Evolutionary conservation across 2,888 invertebrate species (phyloP).

Genomic region (Empis stercorea): DNA sequence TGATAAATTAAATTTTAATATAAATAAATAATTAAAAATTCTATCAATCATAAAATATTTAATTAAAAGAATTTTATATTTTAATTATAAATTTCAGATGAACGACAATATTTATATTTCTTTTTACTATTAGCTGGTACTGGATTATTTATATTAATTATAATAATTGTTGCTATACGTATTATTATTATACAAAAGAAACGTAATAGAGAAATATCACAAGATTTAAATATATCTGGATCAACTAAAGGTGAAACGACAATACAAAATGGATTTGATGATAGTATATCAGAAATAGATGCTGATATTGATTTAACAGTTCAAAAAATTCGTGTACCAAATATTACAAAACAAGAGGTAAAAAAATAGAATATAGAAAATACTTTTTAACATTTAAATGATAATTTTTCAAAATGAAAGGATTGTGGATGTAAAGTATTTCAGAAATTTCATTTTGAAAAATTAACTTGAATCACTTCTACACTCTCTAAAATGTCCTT

Average conservation of each 20-base stretch:
- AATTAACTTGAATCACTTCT: no score
- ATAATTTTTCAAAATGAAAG: no score
- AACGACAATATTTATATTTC: slow-evolving; percentile 52
- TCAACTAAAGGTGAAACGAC: slow-evolving; percentile 54
- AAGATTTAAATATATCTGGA: slow-evolving; percentile 31
- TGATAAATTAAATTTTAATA: no score
- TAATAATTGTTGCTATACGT: slow-evolving; percentile 55
- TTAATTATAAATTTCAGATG: slow-evolving; percentile 22
- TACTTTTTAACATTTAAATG: no score
- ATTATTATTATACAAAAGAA: slow-evolving; percentile 54
- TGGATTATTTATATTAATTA: slow-evolving; percentile 55
- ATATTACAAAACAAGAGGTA: slow-evolving; percentile 36
- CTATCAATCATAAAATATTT: no score
- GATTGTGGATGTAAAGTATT: no score
- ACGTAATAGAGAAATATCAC: neutral
- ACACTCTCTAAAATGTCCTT: no score
- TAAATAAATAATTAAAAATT: no score
- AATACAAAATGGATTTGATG: slow-evolving; percentile 65
- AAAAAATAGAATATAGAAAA: slow-evolving; percentile 14
- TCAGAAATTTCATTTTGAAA: neutral
- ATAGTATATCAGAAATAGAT: slow-evolving; percentile 76
- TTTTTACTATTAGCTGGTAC: slow-evolving; percentile 67
- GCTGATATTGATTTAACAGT: slow-evolving; percentile 56
- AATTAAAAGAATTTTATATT: neutral
- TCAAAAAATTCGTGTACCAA: slow-evolving; percentile 41